phyloP scores from a whole-genome alignment of 2,113 vertebrate genomes.

The Morphnarchus princeps region DNA sequence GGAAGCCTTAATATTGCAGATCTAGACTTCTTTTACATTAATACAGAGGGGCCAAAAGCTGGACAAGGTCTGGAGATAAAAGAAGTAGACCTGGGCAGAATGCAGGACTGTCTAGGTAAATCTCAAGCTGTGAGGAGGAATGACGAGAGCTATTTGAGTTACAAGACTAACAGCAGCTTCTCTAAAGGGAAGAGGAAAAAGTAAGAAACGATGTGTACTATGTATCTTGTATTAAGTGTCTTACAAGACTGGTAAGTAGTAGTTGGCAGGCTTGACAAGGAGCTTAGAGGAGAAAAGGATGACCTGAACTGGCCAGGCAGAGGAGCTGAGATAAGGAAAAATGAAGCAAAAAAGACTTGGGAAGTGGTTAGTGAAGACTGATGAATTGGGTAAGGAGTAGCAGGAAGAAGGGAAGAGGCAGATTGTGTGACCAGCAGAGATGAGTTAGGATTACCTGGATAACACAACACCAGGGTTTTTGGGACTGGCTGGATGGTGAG shows the following conservation, averaged over 20 bases:
- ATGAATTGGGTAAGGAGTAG: not conserved
- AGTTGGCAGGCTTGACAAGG: not conserved
- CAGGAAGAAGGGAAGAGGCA: not conserved
- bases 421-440: not conserved
- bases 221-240: not conserved
- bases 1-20: not conserved
- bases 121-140: not conserved
- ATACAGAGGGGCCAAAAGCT: not conserved
- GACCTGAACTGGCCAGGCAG: not conserved
- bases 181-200: not conserved
- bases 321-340: not conserved
- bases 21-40: not conserved
- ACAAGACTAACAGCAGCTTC: not conserved
- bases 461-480: not conserved
- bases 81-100: not conserved
- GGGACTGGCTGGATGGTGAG: not conserved
- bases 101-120: not conserved
- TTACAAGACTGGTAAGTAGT: not conserved
- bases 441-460: not conserved
- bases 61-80: not conserved
- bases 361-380: not conserved
- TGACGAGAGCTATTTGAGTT: not conserved
- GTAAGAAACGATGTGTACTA: not conserved
- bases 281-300: not conserved
- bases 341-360: not conserved